Evolutionary conservation across 2,113 vertebrate species (phyloP).

Genomic region (Callospermophilus lateralis): DNA sequence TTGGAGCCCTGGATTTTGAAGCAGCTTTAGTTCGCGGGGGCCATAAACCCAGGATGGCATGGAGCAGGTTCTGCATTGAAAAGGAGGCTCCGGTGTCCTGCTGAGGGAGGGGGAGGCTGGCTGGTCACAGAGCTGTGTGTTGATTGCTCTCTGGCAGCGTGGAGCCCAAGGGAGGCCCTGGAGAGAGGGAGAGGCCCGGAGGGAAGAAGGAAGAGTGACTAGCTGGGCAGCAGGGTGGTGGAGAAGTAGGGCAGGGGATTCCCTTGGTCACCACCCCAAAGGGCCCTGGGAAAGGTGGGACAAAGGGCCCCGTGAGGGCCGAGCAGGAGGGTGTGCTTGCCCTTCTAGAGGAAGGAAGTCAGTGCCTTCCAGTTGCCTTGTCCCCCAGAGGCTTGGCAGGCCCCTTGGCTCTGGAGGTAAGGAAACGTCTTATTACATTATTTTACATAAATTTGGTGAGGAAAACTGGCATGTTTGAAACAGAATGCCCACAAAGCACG

Average conservation of each 20-base stretch:
- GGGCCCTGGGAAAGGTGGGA: too few species aligned
- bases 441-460: not conserved
- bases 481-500: not conserved
- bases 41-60: not conserved
- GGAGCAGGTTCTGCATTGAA: constrained; percentile 56
- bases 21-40: not conserved
- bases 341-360: constrained; percentile 21
- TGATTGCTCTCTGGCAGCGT: not conserved
- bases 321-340: not conserved
- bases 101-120: constrained; percentile 43
- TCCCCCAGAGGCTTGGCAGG: not conserved
- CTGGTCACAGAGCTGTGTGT: not conserved
- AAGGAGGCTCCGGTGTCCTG: constrained; percentile 72
- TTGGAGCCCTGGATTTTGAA: constrained; percentile 37
- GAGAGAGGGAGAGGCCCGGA: not conserved
- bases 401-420: not conserved
- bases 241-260: not conserved
- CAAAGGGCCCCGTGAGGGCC: not conserved
- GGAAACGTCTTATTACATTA: not conserved
- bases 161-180: not conserved
- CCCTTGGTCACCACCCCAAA: not conserved
- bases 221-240: not conserved
- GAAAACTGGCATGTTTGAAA: not conserved
- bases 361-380: not conserved
- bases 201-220: not conserved